Evolutionary conservation across 2,888 invertebrate species (phyloP), one percentile per base, ranked within the genome.

Genomic region (Andrena haemorrhoa): DNA sequence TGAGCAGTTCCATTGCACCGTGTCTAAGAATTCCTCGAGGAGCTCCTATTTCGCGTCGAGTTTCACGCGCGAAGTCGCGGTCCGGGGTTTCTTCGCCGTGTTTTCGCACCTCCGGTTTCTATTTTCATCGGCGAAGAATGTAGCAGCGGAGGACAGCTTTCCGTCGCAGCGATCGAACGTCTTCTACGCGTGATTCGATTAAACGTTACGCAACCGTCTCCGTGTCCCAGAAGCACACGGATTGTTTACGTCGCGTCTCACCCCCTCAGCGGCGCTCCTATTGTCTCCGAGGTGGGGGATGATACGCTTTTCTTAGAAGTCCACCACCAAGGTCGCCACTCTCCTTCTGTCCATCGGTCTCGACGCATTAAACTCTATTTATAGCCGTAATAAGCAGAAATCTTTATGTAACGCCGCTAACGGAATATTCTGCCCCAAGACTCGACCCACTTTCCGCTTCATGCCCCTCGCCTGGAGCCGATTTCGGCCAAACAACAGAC

Each of bases 341-440:
- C 76, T 64, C 49, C 58, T 47, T 23, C 56, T 26, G 56, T 35
- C 63, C 68, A 53, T 72, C 70, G 73, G 64, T 82, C 33, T 20
- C 51, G 70, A 16, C 79, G 73, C 61, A 65, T 73, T 69, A 51
- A 58, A 6, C 26, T 79, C 65, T 84, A 84, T 84, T 79, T 84
- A 76, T 83, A 79, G 84, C 79, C 51, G 31, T 74, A 78, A 83
- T 79, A 60, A 63, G 66, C 66, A 74, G 76, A 74, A 81, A 77
- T 83, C 66, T 81, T 83, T 77, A 76, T 74, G 60, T 77, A 83
- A 83, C 76, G 31, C 26, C 33, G 7, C 41, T 68, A 60, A 63
- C 60, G 70, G 72, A 73, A 81, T 75, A 76, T 83, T 73, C 64
- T 75, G 71, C 29, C 47, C 80, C 71, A 49, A 20, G 49, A 8